Evolutionary conservation across 2,113 vertebrate genomes (phyloP).

Genomic region (Propithecus coquereli): DNA sequence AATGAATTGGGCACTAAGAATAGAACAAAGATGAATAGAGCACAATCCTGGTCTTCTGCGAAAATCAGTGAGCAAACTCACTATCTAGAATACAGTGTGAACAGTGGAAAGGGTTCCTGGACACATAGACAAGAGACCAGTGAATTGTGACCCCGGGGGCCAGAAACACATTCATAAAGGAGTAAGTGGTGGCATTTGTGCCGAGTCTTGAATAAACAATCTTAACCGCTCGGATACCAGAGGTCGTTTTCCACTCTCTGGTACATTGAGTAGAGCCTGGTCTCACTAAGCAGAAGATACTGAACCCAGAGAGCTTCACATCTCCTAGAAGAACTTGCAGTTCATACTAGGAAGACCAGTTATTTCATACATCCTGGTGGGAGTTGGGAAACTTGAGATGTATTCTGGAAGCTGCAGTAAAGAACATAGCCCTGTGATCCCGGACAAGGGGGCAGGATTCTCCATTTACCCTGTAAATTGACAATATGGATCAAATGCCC

Average conservation of each 20-base stretch:
- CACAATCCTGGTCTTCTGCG: too few species aligned
- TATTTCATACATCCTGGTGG: neutral
- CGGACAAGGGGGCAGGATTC: neutral
- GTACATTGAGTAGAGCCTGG: fast-evolving
- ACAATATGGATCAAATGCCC: neutral
- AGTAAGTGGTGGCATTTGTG: neutral
- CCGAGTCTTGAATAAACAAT: neutral
- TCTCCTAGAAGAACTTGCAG: fast-evolving
- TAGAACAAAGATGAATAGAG: neutral
- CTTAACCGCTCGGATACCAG: neutral
- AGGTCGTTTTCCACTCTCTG: neutral
- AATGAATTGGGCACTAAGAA: too few species aligned
- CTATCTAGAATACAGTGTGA: neutral
- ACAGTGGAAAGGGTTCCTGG: neutral
- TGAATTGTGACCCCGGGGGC: neutral
- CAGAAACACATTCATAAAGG: neutral
- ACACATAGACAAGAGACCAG: fast-evolving
- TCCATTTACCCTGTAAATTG: neutral
- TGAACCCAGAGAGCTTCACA: neutral
- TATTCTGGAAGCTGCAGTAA: neutral
- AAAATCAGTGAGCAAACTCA: neutral
- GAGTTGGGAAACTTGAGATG: neutral
- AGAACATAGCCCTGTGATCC: neutral
- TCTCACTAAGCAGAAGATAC: neutral
- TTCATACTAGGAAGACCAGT: neutral